Evolutionary conservation across 2,113 vertebrate species (phyloP).

Genomic region (Terrapene triunguis): DNA sequence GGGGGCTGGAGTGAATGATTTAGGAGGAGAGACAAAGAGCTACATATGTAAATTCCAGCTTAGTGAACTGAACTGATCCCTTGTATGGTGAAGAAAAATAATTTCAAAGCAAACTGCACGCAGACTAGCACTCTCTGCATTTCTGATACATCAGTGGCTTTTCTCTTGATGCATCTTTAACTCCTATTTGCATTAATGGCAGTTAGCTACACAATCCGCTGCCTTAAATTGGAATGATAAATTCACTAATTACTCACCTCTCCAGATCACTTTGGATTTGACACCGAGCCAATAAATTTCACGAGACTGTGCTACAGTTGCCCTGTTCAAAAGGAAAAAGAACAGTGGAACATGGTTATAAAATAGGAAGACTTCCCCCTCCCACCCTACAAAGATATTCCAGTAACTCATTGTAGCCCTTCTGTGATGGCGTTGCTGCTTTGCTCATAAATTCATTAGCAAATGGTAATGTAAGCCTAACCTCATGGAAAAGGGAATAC

Average conservation of each 20-base stretch:
- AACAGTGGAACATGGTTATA: not conserved
- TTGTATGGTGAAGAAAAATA: not conserved
- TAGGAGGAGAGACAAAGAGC: not conserved
- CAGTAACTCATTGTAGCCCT: not conserved
- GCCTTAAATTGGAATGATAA: not conserved
- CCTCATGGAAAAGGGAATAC: not conserved
- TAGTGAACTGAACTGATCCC: not conserved
- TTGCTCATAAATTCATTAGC: not conserved
- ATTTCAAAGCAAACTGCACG: not conserved
- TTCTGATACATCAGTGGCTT: not conserved
- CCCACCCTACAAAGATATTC: too few relatives aligned
- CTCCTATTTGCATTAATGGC: not conserved
- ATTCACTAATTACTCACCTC: conserved; percentile 42
- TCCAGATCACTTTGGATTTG: conserved; percentile 54
- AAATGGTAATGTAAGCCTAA: not conserved
- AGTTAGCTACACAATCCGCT: not conserved
- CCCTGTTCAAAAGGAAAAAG: conserved; percentile 35
- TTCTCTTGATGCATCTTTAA: not conserved
- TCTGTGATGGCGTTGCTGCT: not conserved
- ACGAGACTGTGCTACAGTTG: conserved; percentile 58
- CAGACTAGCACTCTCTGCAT: not conserved
- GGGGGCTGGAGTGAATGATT: not conserved
- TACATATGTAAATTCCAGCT: not conserved
- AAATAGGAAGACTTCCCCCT: not conserved
- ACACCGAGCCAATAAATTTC: conserved; percentile 73